Base-by-base conservation (phyloP, 2,113 vertebrate genomes). In the Irena cyanogastra region DNA sequence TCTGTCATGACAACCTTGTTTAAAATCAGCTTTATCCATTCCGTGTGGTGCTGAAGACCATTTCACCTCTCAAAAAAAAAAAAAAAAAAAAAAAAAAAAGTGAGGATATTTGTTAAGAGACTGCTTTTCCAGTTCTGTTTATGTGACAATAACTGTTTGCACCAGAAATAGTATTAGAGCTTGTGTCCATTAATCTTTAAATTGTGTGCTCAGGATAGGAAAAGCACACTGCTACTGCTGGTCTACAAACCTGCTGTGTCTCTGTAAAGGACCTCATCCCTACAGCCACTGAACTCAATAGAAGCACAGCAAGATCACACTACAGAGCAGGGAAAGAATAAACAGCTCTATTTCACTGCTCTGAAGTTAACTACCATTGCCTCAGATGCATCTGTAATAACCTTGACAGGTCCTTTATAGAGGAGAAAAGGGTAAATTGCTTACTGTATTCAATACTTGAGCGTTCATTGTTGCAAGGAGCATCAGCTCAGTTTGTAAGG, bases 151-250 rank as follows among this genome's bases (percentile, higher is more conserved):
- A 52, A 49, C 19, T 56, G 39, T 57, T 83, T 86, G 16, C 13
- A 56, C n/a, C 21, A 75, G n/a, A 75, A 91, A 90, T 37, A 74
- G 10, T 39, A 9, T 31, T 71, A 49, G 24, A 83, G 31, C 5
- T 74, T 21, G 20, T 22, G 21, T 70, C 89, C 49, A 45, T 87
- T 89, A 94, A 84, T 81, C 87, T 78, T 86, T 83, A 35, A 88
- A 66, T 24, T 63, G 56, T 41, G n/a, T 28, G 16, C 17, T 78
- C 10, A 33, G 61, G 56, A 6, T 1, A 30, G 42, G 20, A 45
- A 78, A 81, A 82, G 9, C 2, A 0, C 0, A 0, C 31, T 83
- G 39, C 7, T 52, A 4, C 35, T 75, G 47, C 16, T 78, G 39
- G 16, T 74, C 64, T 75, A 13, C n/a, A 56, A 71, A 45, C 74